Conservation (phyloP, 1,140 invertebrate species). For the Drosophila kanapiae region DNA sequence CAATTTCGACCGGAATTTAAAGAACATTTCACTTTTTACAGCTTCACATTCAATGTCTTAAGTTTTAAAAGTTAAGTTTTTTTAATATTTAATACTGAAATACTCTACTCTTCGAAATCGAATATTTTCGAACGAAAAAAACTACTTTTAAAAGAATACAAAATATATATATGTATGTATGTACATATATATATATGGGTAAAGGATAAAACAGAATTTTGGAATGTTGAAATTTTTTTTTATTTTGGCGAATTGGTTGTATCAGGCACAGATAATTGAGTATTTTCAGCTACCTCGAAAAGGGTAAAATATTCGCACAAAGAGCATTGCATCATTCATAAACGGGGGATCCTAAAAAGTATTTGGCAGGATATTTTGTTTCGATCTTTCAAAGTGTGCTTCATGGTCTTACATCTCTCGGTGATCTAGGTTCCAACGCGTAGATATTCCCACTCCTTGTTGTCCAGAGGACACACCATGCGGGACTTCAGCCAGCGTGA, state of each 20-base stretch:
- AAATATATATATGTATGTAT: no score
- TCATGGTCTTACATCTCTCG: not conserved
- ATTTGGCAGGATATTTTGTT: not conserved
- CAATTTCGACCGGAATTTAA: conserved; percentile 18
- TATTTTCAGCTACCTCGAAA: not conserved
- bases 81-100: not conserved
- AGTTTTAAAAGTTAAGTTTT: conserved; percentile 3
- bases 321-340: no score
- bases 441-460: conserved; percentile 99
- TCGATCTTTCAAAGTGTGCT: no score
- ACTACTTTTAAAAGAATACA: no score
- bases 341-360: not conserved
- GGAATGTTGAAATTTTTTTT: no score
- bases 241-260: no score
- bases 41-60: not conserved
- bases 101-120: no score
- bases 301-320: no score
- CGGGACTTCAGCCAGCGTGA: conserved; percentile 99
- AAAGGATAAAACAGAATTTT: no score
- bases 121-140: no score
- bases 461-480: conserved; percentile 99
- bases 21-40: conserved; percentile 14
- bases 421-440: conserved; percentile 89
- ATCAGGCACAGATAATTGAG: no score
- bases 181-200: no score